Evolutionary conservation across 2,797 vertebrate genomes (phyloP).

Genomic region (Ctenopoma kingsleyae): DNA sequence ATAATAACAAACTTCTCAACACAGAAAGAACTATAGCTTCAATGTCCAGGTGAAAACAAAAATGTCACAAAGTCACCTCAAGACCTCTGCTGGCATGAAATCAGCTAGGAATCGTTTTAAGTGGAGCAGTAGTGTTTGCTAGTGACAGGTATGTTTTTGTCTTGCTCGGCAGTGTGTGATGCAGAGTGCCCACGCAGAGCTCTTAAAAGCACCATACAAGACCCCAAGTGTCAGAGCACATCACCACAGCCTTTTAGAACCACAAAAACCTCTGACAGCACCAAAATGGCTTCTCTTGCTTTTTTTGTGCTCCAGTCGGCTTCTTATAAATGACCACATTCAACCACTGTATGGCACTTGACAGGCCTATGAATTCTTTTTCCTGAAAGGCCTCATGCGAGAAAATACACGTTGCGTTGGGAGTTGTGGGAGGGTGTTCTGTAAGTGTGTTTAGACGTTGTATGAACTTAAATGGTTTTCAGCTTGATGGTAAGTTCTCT

Average conservation of each 20-base stretch:
- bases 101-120: conserved; percentile 70
- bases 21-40: conserved; percentile 17
- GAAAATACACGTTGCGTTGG: conserved; percentile 55
- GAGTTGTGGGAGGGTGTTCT: conserved; percentile 25
- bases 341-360: conserved; percentile 65
- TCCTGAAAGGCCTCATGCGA: conserved; percentile 61
- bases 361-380: conserved; percentile 73
- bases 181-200: conserved; percentile 79
- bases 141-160: conserved; percentile 84
- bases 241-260: conserved; percentile 81
- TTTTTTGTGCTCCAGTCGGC: conserved; percentile 69
- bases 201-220: conserved; percentile 83
- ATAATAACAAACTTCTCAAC: conserved; percentile 22
- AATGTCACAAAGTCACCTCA: conserved; percentile 61
- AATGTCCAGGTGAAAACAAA: conserved; percentile 54
- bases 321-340: conserved; percentile 77
- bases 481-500: conserved; percentile 42
- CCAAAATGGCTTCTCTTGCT: conserved; percentile 77
- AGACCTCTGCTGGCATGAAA: conserved; percentile 65
- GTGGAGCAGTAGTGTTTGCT: conserved; percentile 68
- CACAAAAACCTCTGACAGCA: conserved; percentile 84
- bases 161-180: conserved; percentile 75
- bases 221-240: conserved; percentile 81
- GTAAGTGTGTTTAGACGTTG: conserved; percentile 53
- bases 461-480: conserved; percentile 61